Conservation (phyloP, 1,140 invertebrate genomes). For the Phortica variegata region DNA sequence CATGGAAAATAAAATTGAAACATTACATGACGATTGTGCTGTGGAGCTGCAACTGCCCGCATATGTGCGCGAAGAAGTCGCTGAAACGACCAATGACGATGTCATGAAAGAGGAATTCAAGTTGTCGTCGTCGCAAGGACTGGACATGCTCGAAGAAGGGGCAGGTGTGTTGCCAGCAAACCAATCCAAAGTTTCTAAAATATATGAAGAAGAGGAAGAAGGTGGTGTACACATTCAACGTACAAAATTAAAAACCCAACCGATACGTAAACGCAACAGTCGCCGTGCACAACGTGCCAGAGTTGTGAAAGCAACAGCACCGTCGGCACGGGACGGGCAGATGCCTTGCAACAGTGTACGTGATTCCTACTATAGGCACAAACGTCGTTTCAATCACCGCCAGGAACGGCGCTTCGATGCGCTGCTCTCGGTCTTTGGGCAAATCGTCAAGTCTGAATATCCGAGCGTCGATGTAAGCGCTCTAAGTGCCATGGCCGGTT, state of each 20-base stretch:
- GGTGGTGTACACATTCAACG: no score
- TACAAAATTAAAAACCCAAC: neutral
- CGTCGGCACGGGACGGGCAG: neutral
- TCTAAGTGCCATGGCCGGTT: slow-evolving; percentile 13
- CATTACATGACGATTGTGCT: no score
- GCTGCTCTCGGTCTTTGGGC: slow-evolving; percentile 33
- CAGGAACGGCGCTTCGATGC: slow-evolving; percentile 38
- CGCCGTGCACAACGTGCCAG: no score
- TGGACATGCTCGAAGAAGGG: neutral
- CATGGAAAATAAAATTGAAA: no score
- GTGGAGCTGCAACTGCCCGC: no score
- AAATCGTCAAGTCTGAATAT: slow-evolving; percentile 30
- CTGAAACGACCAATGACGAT: no score
- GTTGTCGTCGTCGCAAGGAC: neutral
- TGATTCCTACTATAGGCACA: slow-evolving; percentile 29
- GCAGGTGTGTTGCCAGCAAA: neutral
- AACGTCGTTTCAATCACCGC: slow-evolving; percentile 38
- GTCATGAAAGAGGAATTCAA: neutral
- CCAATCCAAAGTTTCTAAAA: no score
- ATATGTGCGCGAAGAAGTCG: no score
- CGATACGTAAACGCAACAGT: no score
- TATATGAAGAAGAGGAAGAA: no score
- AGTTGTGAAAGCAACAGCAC: neutral
- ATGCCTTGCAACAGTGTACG: slow-evolving; percentile 18
- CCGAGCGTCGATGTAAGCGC: slow-evolving; percentile 29